Evolutionary conservation across 2,888 invertebrate species (phyloP), one percentile per base, ranked within the genome.

Genomic region (Athalia rosae): DNA sequence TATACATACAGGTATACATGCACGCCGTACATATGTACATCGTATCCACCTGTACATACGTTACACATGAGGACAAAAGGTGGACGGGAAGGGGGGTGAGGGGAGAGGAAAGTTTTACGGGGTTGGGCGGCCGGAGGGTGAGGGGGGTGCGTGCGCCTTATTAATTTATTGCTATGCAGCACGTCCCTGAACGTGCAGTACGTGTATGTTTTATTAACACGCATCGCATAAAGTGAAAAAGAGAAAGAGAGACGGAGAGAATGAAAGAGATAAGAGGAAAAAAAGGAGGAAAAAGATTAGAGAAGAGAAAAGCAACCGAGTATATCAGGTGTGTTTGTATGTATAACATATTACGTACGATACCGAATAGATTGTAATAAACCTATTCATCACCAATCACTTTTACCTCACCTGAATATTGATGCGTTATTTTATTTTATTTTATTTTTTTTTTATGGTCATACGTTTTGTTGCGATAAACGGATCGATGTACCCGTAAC

Each of bases 161-260:
- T 80, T 79, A 80, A 80, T 80, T 80, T 76, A 71, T 71, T 71
- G 58, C 71, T 58, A 71, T 71, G 71, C 71, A 56, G 58, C 71
- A 58, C 58, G 71, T 71, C 45, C 47, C 56, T 45, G 28, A 58
- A 58, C 45, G 69, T n/a, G 53, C 45, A n/a, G 69, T 77, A 77
- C 77, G 71, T 61, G 79, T 59, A 82, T 83, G 80, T 83, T 82
- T 83, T 83, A 81, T 84, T 82, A 81, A 82, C 79, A 77, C 28
- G 28, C 28, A 28, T 28, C 28, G 28, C 28, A 28, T 28, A 28
- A 28, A 28, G 28, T 28, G 28, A 28, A 28, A 28, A 28, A 28
- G 28, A 28, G 28, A 28, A 28, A 28, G 28, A 28, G 28, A 28
- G 0, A 28, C 1, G 28, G 28, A 28, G 28, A 28, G 28, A 28